Conservation (phyloP, 2,113 vertebrate genomes). For the Heliornis fulica region DNA sequence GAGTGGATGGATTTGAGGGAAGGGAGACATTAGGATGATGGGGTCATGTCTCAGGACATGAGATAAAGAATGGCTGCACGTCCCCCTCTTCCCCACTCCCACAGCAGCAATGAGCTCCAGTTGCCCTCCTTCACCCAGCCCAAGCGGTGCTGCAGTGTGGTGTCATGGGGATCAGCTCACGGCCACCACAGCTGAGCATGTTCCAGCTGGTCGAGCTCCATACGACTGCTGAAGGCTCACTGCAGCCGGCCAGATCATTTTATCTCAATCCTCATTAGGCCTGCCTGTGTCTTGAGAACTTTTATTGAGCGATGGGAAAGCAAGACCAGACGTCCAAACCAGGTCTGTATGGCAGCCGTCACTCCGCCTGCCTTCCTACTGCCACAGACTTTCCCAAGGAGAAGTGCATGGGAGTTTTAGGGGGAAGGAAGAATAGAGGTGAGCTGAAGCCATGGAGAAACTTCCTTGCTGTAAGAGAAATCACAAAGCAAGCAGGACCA, state of each 20-base stretch:
- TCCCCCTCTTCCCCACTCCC: not conserved
- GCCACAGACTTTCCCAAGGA: not conserved
- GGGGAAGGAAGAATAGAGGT: not conserved
- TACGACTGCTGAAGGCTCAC: not conserved
- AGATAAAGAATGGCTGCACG: not conserved
- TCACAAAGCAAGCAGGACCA: not conserved
- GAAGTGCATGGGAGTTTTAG: not conserved
- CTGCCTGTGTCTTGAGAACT: not conserved
- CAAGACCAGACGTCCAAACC: not conserved
- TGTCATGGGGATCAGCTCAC: not conserved
- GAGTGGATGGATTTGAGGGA: not conserved
- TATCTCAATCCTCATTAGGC: not conserved
- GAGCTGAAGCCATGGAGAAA: not conserved
- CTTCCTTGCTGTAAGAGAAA: not conserved
- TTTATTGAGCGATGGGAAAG: not conserved
- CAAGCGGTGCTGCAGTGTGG: rapidly evolving
- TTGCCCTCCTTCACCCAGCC: not conserved
- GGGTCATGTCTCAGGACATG: too few relatives aligned
- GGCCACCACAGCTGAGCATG: rapidly evolving
- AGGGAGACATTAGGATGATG: rapidly evolving
- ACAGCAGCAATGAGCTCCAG: rapidly evolving
- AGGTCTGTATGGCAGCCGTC: rapidly evolving
- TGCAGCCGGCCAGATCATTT: not conserved
- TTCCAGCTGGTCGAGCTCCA: not conserved
- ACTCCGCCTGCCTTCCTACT: not conserved